Base-by-base conservation (phyloP, 2,888 invertebrate species). In the Branchipolynoe longqiensis region DNA sequence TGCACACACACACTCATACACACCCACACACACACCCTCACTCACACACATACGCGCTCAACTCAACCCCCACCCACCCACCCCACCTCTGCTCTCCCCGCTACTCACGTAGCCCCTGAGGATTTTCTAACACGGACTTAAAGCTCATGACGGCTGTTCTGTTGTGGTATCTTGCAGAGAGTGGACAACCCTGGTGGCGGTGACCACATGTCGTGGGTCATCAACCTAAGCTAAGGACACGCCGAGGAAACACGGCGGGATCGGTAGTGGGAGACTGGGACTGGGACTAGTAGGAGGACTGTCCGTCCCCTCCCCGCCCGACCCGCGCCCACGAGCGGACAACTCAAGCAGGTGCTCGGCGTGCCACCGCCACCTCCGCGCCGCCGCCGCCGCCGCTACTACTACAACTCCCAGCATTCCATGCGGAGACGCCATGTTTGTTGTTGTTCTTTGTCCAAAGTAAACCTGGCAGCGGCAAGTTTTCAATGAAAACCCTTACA, bases 401-500 rank as follows among this genome's bases (percentile, higher is more conserved):
- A 54, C 78, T 54, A 78, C 58, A 33, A 48, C 73, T 48, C 85
- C 85, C 85, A 83, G 85, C 83, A 85, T 85, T 83, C 85, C 83
- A 41, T 33, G 8, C 78, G 41, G 54, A 25, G 82, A 58, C 85
- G 85, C 85, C 85, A 85, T 85, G 62, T 85, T 85, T 85, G 85
- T 85, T 85, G 85, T 85, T 85, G 82, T 85, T 85, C 85, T 85
- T 85, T 85, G 85, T 85, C 85, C 85, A 82, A 82, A 73, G 82
- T 85, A 59, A 85, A 82, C 58, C 83, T 83, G 85, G 41, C 83
- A 69, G 85, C 54, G 40, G 82, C 85, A 58, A 82, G 78, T 85
- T 85, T 90, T 69, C 83, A 87, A 85, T 85, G 87, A 84, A 83
- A 87, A 82, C 86, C 82, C 87, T 59, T 78, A 78, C 83, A 88